Evolutionary conservation across 2,888 invertebrate species (phyloP), one percentile per base, ranked within the genome.

Genomic region (Thereva unica): DNA sequence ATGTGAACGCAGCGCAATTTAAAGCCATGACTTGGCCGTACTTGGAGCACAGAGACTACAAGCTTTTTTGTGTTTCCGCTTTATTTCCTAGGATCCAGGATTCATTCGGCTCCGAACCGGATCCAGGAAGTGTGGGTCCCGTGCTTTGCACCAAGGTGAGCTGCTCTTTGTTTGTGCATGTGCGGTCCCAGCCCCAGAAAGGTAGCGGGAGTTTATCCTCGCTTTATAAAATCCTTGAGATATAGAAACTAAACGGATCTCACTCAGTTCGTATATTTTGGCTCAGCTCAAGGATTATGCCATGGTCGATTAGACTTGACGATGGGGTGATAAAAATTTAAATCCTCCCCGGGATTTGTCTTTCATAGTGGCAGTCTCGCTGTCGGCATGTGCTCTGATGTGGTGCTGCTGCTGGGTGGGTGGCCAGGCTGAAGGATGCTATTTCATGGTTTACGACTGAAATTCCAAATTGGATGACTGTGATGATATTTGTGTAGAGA

Each of bases 281-380:
- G 23, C 41, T 44, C 4, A 35, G 41, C 66, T 49, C 50, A 59
- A 44, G 56, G 55, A 64, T 64, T 55, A 64, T 50, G 41, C 63
- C 50, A 56, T 35, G 64, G 67, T 64, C 67, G 67, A 67, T 67
- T 67, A 67, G 67, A 67, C 55, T 56, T 64, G 55, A 55, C 67
- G 63, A 64, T 67, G 56, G 64, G 64, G 67, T 67, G 67, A 67
- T 67, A 67, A 67, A 67, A 67, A 56, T 67, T 67, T 67, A 64
- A 67, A 67, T 64, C 56, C 56, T 66, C 50, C 6, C 8, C 37
- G 64, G 64, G 64, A 64, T 67, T 67, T 55, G 63, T 50, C 35
- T 49, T 47, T 37, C 56, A 47, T 23, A 47, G 38, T 55, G 65
- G 44, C 59, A 52, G 37, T 38, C 23, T 42, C 52, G 49, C 52